Percentiles rank a stretch among this genome's conserved stretches.
These are phyloP conservation scores for Pimephales promelas DNA, from an alignment of 2,113 vertebrate species.

Conservation along the genomic window DNA sequence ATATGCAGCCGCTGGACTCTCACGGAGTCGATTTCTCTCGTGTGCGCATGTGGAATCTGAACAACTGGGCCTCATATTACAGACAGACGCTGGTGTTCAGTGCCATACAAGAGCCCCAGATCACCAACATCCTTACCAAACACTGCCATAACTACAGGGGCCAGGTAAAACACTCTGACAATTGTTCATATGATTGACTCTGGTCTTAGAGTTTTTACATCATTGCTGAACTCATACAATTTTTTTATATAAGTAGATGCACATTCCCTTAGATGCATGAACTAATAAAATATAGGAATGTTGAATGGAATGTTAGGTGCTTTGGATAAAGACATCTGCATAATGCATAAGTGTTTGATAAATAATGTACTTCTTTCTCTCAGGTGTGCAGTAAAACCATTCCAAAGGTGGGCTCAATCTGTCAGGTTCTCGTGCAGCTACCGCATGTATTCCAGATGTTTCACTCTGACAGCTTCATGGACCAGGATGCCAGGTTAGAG, in stretches of 20 bases:
- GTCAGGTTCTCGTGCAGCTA: constrained; percentile 89
- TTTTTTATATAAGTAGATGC: too few relatives aligned
- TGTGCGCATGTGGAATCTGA: constrained; percentile 92
- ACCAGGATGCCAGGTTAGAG: constrained; percentile 81
- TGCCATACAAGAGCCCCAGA: constrained; percentile 87
- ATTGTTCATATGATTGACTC: background rate
- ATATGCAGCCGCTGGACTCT: constrained; percentile 88
- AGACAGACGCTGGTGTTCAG: constrained; percentile 93
- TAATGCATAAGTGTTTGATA: too few relatives aligned
- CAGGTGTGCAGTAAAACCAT: constrained; percentile 84
- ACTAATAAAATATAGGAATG: too few relatives aligned
- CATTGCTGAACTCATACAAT: background rate
- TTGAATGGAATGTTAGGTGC: too few relatives aligned
- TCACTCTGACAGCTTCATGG: constrained; percentile 75
- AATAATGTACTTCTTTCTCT: background rate
- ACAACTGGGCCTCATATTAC: constrained; percentile 88
- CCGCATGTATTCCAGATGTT: constrained; percentile 94
- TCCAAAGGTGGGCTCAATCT: constrained; percentile 84
- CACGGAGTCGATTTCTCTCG: constrained; percentile 95
- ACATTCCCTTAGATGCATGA: too few relatives aligned
- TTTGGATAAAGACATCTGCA: too few relatives aligned
- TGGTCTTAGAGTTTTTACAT: background rate
- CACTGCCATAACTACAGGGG: constrained; percentile 87
- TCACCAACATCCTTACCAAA: constrained; percentile 89
- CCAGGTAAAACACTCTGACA: constrained; percentile 76